Percentiles rank a stretch among this genome's conserved stretches.
phyloP scores from a whole-genome alignment of 2,888 invertebrate species.

The Seira musarum region DNA sequence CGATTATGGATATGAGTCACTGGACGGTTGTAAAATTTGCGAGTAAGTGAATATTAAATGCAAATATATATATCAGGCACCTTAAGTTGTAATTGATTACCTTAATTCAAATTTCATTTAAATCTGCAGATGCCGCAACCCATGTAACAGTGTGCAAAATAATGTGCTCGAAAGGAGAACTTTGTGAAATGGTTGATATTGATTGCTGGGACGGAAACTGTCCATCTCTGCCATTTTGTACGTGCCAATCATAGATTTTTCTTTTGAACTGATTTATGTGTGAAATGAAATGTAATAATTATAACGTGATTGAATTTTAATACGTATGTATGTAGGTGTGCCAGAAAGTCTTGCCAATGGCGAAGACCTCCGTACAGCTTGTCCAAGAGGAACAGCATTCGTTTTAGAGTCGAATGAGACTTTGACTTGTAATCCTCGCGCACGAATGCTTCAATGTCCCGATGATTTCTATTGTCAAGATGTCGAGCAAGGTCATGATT shows the following conservation, averaged over 20 bases:
- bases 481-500: slow-evolving; percentile 62
- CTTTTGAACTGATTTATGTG: too few species aligned
- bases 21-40: slow-evolving; percentile 83
- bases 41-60: slow-evolving; percentile 73
- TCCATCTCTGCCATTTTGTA: slow-evolving; percentile 87
- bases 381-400: slow-evolving; percentile 70
- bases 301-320: not conserved
- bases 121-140: slow-evolving; percentile 80
- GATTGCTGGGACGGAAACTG: slow-evolving; percentile 89
- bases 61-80: too few species aligned
- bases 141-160: slow-evolving; percentile 80
- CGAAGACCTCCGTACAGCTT: slow-evolving; percentile 58
- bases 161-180: slow-evolving; percentile 79
- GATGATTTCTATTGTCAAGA: slow-evolving; percentile 70
- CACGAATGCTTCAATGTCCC: slow-evolving; percentile 67
- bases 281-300: too few species aligned
- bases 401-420: slow-evolving; percentile 70
- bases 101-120: not conserved
- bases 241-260: slow-evolving; percentile 72
- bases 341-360: slow-evolving; percentile 57
- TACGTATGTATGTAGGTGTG: slow-evolving; percentile 29
- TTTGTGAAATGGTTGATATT: slow-evolving; percentile 84
- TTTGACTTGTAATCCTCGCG: slow-evolving; percentile 70
- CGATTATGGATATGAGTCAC: slow-evolving; percentile 84
- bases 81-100: too few species aligned